Conservation (phyloP, 1,140 invertebrate species). For the Nasonia vitripennis region DNA sequence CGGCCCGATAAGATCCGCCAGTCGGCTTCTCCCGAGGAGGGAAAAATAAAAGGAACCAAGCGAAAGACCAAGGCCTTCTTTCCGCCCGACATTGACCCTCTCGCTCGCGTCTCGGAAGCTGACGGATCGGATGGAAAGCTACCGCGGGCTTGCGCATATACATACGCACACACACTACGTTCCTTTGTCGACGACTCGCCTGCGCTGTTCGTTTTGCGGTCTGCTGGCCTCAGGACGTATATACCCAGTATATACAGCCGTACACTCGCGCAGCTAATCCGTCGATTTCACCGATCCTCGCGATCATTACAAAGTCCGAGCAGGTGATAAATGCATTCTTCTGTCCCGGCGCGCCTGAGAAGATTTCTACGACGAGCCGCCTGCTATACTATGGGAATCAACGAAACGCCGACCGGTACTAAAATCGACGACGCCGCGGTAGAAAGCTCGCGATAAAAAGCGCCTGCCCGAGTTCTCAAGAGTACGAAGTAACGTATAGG, state of each 20-base stretch:
- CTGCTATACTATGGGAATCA: too few species aligned
- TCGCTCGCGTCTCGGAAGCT: slow-evolving; percentile 20
- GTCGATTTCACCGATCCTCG: background rate
- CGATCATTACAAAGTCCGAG: background rate
- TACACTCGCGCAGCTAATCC: background rate
- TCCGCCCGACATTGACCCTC: slow-evolving; percentile 42
- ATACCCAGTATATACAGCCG: too few species aligned
- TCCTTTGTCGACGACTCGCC: too few species aligned
- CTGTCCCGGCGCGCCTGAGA: background rate
- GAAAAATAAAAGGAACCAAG: slow-evolving; percentile 3
- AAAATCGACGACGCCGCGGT: background rate
- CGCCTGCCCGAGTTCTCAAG: background rate
- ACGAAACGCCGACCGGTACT: background rate
- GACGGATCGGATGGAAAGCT: background rate
- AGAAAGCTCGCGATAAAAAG: slow-evolving; percentile 28
- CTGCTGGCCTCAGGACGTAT: too few species aligned
- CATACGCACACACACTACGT: background rate
- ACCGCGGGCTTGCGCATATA: background rate
- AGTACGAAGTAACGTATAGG: background rate
- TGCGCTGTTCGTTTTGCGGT: too few species aligned
- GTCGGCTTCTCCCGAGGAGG: background rate
- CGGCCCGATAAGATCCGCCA: slow-evolving; percentile 22
- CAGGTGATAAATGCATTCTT: background rate
- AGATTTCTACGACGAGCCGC: too few species aligned
- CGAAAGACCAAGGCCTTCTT: slow-evolving; percentile 32